Conservation (phyloP, 2,113 vertebrate genomes). For the Calidris pygmaea region DNA sequence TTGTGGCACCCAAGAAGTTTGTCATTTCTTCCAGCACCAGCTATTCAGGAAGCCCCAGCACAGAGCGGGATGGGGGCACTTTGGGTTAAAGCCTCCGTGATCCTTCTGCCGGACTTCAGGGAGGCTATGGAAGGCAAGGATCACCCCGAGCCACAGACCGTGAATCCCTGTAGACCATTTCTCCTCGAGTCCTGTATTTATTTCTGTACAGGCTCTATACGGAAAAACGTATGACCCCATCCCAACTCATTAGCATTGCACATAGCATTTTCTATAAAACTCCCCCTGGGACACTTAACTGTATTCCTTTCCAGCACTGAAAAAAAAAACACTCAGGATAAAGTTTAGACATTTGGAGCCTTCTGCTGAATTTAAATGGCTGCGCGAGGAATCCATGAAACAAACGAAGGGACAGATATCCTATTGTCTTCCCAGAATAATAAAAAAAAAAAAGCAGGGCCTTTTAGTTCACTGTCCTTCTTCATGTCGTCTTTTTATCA, state of each 20-base stretch:
- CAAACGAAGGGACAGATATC: conserved; percentile 46
- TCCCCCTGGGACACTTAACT: conserved; percentile 25
- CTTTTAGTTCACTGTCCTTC: conserved; percentile 28
- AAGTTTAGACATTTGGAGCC: conserved; percentile 50
- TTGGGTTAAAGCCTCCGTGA: neutral
- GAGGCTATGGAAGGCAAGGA: neutral
- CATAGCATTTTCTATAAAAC: conserved; percentile 14
- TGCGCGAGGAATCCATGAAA: conserved; percentile 6
- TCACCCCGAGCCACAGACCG: neutral
- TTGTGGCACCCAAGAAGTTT: conserved; percentile 42
- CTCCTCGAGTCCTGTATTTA: neutral
- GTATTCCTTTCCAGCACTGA: conserved; percentile 33
- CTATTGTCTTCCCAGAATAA: conserved; percentile 32
- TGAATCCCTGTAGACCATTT: neutral
- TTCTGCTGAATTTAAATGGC: conserved; percentile 50
- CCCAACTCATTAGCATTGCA: conserved; percentile 38
- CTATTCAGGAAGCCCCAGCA: neutral
- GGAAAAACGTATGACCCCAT: neutral
- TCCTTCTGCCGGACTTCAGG: neutral
- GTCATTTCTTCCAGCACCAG: neutral
- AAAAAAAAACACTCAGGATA: conserved; percentile 18
- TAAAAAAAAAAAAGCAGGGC: neutral
- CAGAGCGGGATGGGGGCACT: neutral
- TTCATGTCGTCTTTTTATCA: conserved; percentile 43
- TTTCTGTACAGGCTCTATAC: neutral